These are phyloP conservation scores for Microcebus ravelobensis DNA, from an alignment of 2,113 vertebrate species.

Conservation along the genomic window DNA sequence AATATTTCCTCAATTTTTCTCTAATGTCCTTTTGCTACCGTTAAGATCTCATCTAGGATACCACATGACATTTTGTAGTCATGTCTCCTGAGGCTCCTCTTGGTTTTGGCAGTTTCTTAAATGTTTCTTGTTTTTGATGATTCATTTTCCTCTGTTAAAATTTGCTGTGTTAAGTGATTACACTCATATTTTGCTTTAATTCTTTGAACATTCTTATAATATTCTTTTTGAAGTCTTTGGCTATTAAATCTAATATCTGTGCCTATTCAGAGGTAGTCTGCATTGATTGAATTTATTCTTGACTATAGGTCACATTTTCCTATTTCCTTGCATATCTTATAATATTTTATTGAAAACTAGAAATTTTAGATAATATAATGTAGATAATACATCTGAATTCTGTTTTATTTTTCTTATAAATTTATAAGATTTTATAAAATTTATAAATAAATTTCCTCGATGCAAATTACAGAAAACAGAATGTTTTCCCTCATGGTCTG, in stretches of 20 bases:
- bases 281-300: neutral
- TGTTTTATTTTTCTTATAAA: neutral
- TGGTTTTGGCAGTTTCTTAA: neutral
- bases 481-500: neutral
- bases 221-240: neutral
- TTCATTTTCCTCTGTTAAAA: neutral
- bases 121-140: neutral
- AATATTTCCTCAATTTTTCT: neutral
- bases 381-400: neutral
- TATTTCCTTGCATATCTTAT: neutral
- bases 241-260: neutral
- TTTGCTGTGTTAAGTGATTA: neutral
- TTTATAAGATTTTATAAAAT: too few relatives aligned
- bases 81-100: neutral
- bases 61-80: neutral
- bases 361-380: neutral
- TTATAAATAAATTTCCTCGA: neutral
- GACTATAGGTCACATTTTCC: neutral
- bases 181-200: neutral
- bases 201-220: neutral
- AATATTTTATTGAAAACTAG: neutral
- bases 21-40: neutral
- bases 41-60: neutral
- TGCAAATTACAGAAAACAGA: neutral
- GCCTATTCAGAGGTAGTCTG: neutral